Evolutionary conservation across 2,797 vertebrate species (phyloP), one percentile per base, ranked within the genome.

Genomic region (Pseudopleuronectes americanus): DNA sequence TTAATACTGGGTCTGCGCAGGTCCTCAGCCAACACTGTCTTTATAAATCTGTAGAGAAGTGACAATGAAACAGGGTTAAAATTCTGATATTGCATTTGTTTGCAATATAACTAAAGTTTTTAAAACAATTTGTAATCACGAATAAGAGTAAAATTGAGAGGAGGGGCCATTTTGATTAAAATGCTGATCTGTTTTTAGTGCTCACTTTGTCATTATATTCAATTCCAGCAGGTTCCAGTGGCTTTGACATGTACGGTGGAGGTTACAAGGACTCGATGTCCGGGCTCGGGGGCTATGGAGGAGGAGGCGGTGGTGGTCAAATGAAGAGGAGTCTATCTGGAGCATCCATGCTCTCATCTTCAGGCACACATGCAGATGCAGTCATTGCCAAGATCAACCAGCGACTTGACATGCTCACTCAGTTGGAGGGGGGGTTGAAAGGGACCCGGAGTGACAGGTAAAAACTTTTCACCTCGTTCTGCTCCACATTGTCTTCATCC

Each of bases 381-480:
- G 94, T 96, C 70, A 94, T 97, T 52, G 95, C 94, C 38, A 97
- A 97, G 85, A 95, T 97, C 80, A 97, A 96, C 93, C 96, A 97
- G 72, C 95, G 96, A 13, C 87, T 97, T 78, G 96, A 97, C 81
- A 94, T 96, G 95, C 94, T 95, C 66, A 92, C 95, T 0, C 96
- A 96, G 89, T 69, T 96, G 93, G 96, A 97, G 49, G 87, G 94
- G 4, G 92, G 95, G 69, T 91, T 93, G 85, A 96, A 96, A 79
- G 93, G 71, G 77, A 74, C 76, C 8, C 90, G 93, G 0, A 78
- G 82, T 16, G 93, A 95, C 83, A 93, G 95, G 95, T 95, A 94
- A 91, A 8, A 19, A 1, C 48, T 28, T 57, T 59, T 10, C 13
- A 4, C 6, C 0, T 57, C 47, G 49, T 61, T 63, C 7, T 63